These are phyloP conservation scores for Cephus rjabovi DNA, from an alignment of 2,888 invertebrate genomes.

Conservation along the genomic window DNA sequence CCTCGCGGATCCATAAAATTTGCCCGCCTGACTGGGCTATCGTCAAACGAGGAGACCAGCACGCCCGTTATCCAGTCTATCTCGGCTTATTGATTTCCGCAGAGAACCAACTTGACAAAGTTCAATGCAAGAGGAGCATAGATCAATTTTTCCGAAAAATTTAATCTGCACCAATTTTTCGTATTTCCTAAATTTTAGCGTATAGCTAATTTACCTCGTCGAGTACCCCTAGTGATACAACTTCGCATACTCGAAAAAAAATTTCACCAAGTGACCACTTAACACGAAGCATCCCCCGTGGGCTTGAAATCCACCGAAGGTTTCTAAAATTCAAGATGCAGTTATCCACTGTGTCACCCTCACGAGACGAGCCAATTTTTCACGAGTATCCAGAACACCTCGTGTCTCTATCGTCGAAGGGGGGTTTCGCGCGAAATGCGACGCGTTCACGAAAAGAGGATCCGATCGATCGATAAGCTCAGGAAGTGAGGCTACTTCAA, in stretches of 20 bases:
- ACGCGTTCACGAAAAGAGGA: slow-evolving; percentile 28
- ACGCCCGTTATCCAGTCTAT: slow-evolving; percentile 38
- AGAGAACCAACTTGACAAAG: slow-evolving; percentile 27
- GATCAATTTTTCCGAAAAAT: not conserved
- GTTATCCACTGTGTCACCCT: not conserved
- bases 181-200: not conserved
- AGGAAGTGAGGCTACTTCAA: slow-evolving; percentile 55
- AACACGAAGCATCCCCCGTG: not conserved
- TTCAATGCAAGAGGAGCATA: not conserved
- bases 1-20: not conserved
- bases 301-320: not conserved
- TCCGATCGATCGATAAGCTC: slow-evolving; percentile 57
- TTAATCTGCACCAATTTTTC: not conserved
- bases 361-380: not conserved
- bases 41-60: not conserved
- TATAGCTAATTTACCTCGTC: not conserved
- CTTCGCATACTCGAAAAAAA: slow-evolving; percentile 40
- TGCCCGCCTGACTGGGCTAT: not conserved
- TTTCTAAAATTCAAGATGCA: not conserved
- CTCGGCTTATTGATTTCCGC: slow-evolving; percentile 55
- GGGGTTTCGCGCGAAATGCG: not conserved
- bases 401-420: not conserved
- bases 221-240: not conserved
- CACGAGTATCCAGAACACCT: not conserved
- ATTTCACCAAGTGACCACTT: slow-evolving; percentile 39